Evolutionary conservation across 2,797 vertebrate species (phyloP).

Genomic region (Mormyrus proboscirostris): DNA sequence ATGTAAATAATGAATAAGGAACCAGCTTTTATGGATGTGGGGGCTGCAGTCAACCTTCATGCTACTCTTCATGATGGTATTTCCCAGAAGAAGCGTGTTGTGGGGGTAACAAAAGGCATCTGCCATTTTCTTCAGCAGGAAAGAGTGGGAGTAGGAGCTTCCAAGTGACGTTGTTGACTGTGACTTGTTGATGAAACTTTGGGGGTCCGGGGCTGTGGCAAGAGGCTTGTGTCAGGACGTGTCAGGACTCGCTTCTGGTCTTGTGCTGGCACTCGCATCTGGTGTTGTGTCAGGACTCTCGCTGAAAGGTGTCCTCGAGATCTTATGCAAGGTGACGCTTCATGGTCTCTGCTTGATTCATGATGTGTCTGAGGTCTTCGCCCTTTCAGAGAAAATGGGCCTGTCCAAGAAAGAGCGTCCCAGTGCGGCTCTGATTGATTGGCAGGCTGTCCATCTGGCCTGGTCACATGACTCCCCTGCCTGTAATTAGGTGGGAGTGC

Average conservation of each 20-base stretch:
- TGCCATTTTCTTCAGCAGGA: neutral
- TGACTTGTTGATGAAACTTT: neutral
- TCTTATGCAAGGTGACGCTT: neutral
- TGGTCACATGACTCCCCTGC: neutral
- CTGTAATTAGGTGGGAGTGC: neutral
- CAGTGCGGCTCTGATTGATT: neutral
- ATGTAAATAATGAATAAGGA: neutral
- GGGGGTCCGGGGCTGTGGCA: neutral
- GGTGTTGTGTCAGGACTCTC: neutral
- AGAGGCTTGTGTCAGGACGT: neutral
- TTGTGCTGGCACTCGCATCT: neutral
- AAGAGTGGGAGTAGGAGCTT: neutral
- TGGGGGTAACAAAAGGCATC: neutral
- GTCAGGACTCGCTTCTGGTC: neutral
- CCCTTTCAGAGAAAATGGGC: neutral
- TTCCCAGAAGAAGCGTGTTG: neutral
- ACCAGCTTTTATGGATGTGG: neutral
- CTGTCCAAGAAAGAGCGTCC: neutral
- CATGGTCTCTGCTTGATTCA: neutral
- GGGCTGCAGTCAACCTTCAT: neutral
- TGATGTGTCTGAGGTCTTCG: neutral
- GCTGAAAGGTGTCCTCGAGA: neutral
- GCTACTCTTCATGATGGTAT: neutral
- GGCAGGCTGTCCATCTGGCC: neutral
- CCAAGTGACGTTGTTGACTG: neutral